phyloP scores from a whole-genome alignment of 1,140 invertebrate genomes.

The Andrena cerasifolii region DNA sequence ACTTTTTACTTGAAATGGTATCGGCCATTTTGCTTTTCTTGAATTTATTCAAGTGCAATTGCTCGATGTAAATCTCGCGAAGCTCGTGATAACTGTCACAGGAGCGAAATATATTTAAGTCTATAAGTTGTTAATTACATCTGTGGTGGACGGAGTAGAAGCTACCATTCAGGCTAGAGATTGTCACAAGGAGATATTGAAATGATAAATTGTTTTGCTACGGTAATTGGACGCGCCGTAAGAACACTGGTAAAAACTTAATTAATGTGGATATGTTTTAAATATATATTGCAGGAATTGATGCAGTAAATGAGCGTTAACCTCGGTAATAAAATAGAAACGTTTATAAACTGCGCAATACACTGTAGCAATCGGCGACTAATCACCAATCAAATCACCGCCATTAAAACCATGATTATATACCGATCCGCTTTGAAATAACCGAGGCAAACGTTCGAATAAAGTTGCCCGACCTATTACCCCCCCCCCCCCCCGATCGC shows the following conservation, averaged over 20 bases:
- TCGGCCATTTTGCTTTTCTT: no score
- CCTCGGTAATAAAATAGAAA: not conserved
- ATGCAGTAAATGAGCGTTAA: not conserved
- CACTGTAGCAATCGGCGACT: not conserved
- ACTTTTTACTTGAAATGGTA: no score
- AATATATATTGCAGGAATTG: not conserved
- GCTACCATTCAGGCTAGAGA: no score
- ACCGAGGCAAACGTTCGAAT: not conserved
- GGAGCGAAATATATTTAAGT: no score
- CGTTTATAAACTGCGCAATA: not conserved
- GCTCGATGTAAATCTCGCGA: no score
- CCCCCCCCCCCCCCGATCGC: not conserved
- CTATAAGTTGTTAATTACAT: no score
- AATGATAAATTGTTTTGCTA: no score
- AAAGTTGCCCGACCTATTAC: constrained; percentile 13
- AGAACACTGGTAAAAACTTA: not conserved
- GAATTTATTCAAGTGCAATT: no score
- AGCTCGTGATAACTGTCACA: no score
- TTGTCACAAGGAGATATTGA: no score
- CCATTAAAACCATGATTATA: not conserved
- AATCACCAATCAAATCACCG: not conserved
- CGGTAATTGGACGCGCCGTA: no score
- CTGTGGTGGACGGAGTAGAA: no score
- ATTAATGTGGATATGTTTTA: not conserved
- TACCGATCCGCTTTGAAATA: not conserved